Evolutionary conservation across 2,888 invertebrate genomes (phyloP), one percentile per base, ranked within the genome.

Genomic region (Pycnomerus fuliginosus): DNA sequence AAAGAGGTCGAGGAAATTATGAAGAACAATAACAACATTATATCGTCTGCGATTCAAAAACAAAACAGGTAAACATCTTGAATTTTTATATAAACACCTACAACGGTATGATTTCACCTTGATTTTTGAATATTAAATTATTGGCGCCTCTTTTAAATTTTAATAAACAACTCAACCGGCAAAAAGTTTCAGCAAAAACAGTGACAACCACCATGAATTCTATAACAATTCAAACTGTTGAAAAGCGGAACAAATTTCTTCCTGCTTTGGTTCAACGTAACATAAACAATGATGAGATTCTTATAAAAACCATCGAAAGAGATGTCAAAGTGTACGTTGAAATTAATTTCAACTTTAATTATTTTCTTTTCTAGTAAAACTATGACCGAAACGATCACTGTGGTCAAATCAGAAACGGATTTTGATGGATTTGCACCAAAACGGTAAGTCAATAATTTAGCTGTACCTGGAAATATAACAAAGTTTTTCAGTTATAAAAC

Each of bases 271-370:
- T 66, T 23, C 50, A 53, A 39, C 55, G 45, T 28, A 48, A 48
- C 35, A 22, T 44, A 30, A 45, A 48, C 27, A 46, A 52, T 24
- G 40, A 34, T 17, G 42, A 55, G 16, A 50, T 63, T 12, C 51
- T 40, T 27, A 23, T 64, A 14, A 46, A 60, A 35, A 22, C 36
- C 22, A 32, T 64, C 13, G 38, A 60, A 12, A 61, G 50, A 52
- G 48, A 58, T 29, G 57, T 66, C 27, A 47, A 34, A 39, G 58
- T 65, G 65, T 66, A 56, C 8, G 60, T 54, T 14, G n/a, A n/a
- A n/a, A n/a, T n/a, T n/a, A n/a, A n/a, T n/a, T n/a, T n/a, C n/a
- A n/a, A n/a, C n/a, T n/a, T n/a, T n/a, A n/a, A n/a, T n/a, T n/a
- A n/a, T 27, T n/a, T 3, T 8, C 33, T 35, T 37, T 53, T 50